Evolutionary conservation across 2,888 invertebrate species (phyloP).

Genomic region (Drosophila rellima): DNA sequence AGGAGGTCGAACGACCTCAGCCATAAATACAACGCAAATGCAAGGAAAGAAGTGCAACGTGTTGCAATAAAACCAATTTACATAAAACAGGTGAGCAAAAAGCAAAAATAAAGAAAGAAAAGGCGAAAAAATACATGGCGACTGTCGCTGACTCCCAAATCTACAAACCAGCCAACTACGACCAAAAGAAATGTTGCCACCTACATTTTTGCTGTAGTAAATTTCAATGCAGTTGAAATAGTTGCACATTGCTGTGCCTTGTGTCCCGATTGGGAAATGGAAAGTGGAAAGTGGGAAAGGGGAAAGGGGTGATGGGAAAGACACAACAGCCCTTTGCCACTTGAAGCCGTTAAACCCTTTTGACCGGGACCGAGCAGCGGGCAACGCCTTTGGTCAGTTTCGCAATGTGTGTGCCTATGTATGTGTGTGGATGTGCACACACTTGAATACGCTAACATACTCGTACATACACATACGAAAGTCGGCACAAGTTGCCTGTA

Average conservation of each 20-base stretch:
- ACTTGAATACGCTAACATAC: conserved; percentile 4
- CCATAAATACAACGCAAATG: conserved; percentile 39
- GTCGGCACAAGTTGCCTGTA: conserved; percentile 36
- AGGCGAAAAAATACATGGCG: not conserved
- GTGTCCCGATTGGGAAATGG: conserved; percentile 21
- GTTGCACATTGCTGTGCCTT: conserved; percentile 27
- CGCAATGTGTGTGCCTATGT: conserved; percentile 4
- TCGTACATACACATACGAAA: conserved; percentile 8
- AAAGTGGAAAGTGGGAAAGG: not conserved
- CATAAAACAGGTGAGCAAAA: conserved; percentile 73
- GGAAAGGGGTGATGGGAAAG: conserved; percentile 6
- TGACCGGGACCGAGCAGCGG: conserved; percentile 23
- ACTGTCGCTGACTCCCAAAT: conserved; percentile 29
- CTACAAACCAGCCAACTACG: conserved; percentile 9
- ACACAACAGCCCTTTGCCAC: conserved; percentile 25
- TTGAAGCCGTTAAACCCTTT: conserved; percentile 36
- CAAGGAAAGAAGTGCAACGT: conserved; percentile 69
- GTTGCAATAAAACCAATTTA: conserved; percentile 80
- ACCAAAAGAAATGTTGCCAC: conserved; percentile 23
- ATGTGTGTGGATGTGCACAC: conserved; percentile 5
- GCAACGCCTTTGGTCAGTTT: conserved; percentile 30
- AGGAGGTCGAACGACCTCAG: conserved; percentile 32
- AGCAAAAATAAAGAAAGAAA: conserved; percentile 8
- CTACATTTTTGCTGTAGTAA: conserved; percentile 54
- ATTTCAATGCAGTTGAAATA: conserved; percentile 69